Percentiles rank a stretch among this genome's conserved stretches.
Conservation (phyloP, 2,797 vertebrate genomes). For the Xerus rutilus region DNA sequence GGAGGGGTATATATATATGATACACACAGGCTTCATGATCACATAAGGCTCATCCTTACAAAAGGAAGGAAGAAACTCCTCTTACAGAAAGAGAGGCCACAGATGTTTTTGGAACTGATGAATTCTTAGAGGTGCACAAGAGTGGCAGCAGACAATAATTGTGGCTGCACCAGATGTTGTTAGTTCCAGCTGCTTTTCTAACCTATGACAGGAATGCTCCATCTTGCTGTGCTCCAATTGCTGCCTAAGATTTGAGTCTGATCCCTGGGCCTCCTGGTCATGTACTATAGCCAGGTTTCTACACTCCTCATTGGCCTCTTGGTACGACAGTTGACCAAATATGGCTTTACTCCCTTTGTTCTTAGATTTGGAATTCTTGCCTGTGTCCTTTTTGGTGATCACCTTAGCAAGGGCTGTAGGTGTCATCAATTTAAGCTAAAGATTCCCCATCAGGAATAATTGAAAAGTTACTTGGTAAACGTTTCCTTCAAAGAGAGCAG, state of each 20-base stretch:
- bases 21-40: neutral
- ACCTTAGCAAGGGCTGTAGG: neutral
- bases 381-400: neutral
- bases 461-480: neutral
- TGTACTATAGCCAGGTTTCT: neutral
- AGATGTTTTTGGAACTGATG: neutral
- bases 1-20: no score
- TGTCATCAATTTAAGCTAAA: neutral
- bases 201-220: neutral
- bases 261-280: neutral
- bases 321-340: neutral
- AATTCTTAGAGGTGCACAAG: neutral
- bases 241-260: neutral
- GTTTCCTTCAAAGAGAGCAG: neutral
- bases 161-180: neutral
- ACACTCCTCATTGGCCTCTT: neutral
- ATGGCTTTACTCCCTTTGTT: neutral
- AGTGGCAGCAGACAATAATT: neutral
- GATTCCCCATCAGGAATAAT: neutral
- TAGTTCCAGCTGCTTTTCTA: neutral
- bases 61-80: neutral
- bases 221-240: neutral
- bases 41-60: neutral
- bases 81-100: neutral
- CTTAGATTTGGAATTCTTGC: neutral